Conservation (phyloP, 2,888 invertebrate species). For the Conomelus anceps region DNA sequence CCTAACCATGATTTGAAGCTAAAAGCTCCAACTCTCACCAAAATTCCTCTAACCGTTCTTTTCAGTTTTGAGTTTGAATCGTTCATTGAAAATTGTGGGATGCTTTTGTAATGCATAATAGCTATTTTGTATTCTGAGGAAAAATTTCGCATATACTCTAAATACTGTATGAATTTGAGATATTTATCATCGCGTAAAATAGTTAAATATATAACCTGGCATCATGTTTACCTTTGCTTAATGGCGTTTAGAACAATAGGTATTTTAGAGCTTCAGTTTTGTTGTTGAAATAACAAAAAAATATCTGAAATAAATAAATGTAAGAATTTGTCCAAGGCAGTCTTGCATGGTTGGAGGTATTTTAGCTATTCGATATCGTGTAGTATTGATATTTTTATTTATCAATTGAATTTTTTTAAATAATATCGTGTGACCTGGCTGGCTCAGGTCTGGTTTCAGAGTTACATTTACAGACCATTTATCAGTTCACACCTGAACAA, state of each 20-base stretch:
- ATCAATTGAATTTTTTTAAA: neutral
- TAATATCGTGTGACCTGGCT: no score
- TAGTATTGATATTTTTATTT: neutral
- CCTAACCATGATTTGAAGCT: neutral
- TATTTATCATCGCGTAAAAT: neutral
- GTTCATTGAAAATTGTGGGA: no score
- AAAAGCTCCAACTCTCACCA: neutral
- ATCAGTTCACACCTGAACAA: no score
- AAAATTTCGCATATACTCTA: neutral
- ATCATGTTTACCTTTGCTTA: neutral
- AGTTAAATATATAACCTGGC: neutral
- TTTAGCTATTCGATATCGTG: neutral
- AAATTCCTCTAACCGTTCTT: neutral
- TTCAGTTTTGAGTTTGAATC: neutral
- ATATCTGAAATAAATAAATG: no score
- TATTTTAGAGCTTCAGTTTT: neutral
- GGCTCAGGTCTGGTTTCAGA: no score
- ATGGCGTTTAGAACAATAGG: neutral
- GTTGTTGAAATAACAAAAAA: no score
- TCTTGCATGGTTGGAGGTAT: neutral
- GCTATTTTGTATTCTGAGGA: neutral
- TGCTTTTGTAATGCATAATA: neutral
- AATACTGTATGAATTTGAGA: neutral
- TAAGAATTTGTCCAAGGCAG: no score
- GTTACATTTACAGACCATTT: no score